Evolutionary conservation across 2,797 vertebrate species (phyloP).

Genomic region (Coregonus sp.): DNA sequence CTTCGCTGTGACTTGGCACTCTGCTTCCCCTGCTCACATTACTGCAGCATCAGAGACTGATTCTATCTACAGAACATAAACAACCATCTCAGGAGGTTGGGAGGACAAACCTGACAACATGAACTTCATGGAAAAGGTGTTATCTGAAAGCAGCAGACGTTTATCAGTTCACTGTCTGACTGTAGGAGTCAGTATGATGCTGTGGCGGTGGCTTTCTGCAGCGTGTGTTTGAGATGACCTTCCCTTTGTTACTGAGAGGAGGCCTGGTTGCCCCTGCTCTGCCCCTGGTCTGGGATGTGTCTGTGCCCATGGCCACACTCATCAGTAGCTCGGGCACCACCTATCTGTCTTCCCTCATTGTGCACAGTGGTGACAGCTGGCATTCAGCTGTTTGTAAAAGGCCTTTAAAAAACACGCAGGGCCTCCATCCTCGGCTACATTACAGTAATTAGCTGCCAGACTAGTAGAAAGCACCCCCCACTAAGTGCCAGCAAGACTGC

Average conservation of each 20-base stretch:
- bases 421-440: slow-evolving; percentile 86
- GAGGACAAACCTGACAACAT: slow-evolving; percentile 39
- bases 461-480: slow-evolving; percentile 82
- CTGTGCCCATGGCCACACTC: slow-evolving; percentile 66
- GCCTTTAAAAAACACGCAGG: slow-evolving; percentile 87
- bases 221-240: slow-evolving; percentile 69
- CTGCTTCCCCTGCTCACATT: slow-evolving; percentile 63
- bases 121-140: slow-evolving; percentile 54
- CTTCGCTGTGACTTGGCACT: slow-evolving; percentile 75
- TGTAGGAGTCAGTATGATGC: slow-evolving; percentile 41
- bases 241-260: slow-evolving; percentile 65
- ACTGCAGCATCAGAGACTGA: slow-evolving; percentile 58
- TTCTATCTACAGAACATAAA: slow-evolving; percentile 31
- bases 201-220: slow-evolving; percentile 42
- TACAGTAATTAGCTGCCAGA: slow-evolving; percentile 99
- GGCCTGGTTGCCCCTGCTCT: slow-evolving; percentile 36
- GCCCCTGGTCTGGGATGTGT: slow-evolving; percentile 65
- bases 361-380: slow-evolving; percentile 91
- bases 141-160: slow-evolving; percentile 51
- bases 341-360: slow-evolving; percentile 80
- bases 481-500: slow-evolving; percentile 85
- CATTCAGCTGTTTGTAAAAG: slow-evolving; percentile 89
- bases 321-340: slow-evolving; percentile 70
- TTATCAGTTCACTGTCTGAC: slow-evolving; percentile 42
- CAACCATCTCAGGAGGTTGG: slow-evolving; percentile 37